Percentiles rank a stretch among this genome's conserved stretches.
Evolutionary conservation across 1,140 invertebrate genomes (phyloP).

Genomic region (Drosophila ogumai): DNA sequence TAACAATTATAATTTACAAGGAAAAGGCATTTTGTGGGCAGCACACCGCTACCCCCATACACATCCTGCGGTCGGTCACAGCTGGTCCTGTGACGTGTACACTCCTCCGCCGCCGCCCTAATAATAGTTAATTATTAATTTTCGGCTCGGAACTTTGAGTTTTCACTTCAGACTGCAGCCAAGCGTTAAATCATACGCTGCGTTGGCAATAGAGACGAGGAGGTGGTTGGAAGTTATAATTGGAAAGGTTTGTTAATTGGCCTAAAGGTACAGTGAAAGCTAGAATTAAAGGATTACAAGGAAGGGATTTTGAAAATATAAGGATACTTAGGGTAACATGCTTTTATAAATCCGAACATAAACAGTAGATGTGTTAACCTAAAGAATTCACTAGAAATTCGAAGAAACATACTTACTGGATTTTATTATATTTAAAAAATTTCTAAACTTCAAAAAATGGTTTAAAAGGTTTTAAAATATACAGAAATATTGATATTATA

Average conservation of each 20-base stretch:
- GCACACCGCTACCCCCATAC: not conserved
- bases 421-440: not conserved
- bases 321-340: not conserved
- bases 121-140: conserved; percentile 46
- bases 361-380: not conserved
- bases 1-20: conserved; percentile 63
- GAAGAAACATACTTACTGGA: not conserved
- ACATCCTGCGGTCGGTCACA: conserved; percentile 33
- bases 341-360: not conserved
- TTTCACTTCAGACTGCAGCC: conserved; percentile 36
- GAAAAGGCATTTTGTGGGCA: conserved; percentile 49
- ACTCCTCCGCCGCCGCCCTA: not conserved
- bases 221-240: conserved; percentile 11
- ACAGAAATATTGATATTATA: not conserved
- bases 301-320: not conserved
- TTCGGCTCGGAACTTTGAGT: conserved; percentile 32
- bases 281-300: not conserved
- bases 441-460: not conserved
- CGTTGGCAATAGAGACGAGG: conserved; percentile 8
- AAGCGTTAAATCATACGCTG: conserved; percentile 21
- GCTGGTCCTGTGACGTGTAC: conserved; percentile 22
- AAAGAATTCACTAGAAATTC: no score
- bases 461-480: not conserved
- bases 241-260: conserved; percentile 32
- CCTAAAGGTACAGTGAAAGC: not conserved